These are phyloP conservation scores for Drepanosiphum platanoidis DNA, from an alignment of 2,888 invertebrate species.

Conservation along the genomic window DNA sequence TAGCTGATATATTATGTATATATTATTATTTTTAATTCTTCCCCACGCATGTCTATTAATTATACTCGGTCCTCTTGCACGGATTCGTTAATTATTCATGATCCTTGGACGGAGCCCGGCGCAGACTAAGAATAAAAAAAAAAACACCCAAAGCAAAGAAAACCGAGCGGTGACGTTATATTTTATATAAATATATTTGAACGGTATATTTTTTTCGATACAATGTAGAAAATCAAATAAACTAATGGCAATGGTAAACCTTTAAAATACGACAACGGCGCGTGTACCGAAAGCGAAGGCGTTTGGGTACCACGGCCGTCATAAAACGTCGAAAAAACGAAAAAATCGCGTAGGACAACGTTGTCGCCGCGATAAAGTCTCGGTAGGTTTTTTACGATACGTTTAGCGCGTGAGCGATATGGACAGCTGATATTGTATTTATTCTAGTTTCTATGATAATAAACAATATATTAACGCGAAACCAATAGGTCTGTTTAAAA, in stretches of 20 bases:
- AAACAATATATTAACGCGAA: too few species aligned
- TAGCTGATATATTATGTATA: slow-evolving; percentile 35
- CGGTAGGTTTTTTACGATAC: too few species aligned
- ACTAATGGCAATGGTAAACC: neutral
- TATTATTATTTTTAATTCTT: slow-evolving; percentile 56
- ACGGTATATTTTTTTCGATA: neutral
- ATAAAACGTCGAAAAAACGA: neutral
- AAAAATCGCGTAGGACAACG: slow-evolving; percentile 1
- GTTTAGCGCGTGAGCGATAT: neutral
- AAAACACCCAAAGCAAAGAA: slow-evolving; percentile 17
- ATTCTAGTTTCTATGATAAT: too few species aligned
- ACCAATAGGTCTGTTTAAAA: too few species aligned
- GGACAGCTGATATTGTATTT: too few species aligned
- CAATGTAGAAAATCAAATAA: neutral
- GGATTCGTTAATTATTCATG: slow-evolving; percentile 60
- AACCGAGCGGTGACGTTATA: neutral
- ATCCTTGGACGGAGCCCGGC: slow-evolving; percentile 36
- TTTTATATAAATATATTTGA: neutral
- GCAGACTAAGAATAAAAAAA: slow-evolving; percentile 12
- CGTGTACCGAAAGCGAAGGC: neutral
- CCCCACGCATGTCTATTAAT: slow-evolving; percentile 60
- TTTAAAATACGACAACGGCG: neutral
- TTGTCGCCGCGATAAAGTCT: slow-evolving; percentile 3
- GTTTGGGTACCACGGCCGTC: neutral
- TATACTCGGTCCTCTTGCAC: slow-evolving; percentile 52